Evolutionary conservation across 2,888 invertebrate genomes (phyloP).

Genomic region (Drosophila limbata): DNA sequence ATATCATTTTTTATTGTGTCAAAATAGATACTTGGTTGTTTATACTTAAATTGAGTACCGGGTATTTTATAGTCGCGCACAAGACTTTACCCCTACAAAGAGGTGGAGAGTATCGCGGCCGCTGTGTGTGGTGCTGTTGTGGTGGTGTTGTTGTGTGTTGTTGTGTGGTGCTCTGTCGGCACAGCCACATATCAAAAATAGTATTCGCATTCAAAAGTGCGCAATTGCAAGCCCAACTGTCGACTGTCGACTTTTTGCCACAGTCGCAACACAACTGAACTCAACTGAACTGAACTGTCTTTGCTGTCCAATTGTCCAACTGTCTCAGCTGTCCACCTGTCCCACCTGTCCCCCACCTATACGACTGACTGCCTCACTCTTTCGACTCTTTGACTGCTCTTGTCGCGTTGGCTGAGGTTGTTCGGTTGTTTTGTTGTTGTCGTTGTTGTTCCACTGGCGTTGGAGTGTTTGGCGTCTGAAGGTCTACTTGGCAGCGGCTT

Average conservation of each 20-base stretch:
- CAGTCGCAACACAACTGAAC: background rate
- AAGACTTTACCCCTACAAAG: too few relatives aligned
- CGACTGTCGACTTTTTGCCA: slow-evolving; percentile 64
- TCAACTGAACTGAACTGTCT: slow-evolving; percentile 11
- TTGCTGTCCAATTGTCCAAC: slow-evolving; percentile 35
- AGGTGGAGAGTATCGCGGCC: background rate
- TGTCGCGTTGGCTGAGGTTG: slow-evolving; percentile 65
- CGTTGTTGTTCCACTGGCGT: slow-evolving; percentile 60
- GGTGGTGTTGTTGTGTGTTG: slow-evolving; percentile 33
- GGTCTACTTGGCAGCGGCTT: slow-evolving; percentile 80
- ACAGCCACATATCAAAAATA: slow-evolving; percentile 59
- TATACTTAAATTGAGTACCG: too few relatives aligned
- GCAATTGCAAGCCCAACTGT: slow-evolving; percentile 77
- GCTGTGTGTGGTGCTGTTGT: slow-evolving; percentile 46
- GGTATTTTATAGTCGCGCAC: too few relatives aligned
- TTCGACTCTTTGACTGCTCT: slow-evolving; percentile 49
- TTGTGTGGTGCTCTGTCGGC: slow-evolving; percentile 34
- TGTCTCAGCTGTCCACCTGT: slow-evolving; percentile 44
- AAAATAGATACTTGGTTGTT: too few relatives aligned
- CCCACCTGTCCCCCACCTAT: slow-evolving; percentile 30
- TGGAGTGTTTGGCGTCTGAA: slow-evolving; percentile 81
- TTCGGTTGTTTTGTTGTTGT: slow-evolving; percentile 24
- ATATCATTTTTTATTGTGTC: too few relatives aligned
- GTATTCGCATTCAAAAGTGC: slow-evolving; percentile 73
- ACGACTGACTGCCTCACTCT: slow-evolving; percentile 26